Percentiles rank a stretch among this genome's conserved stretches.
phyloP scores from a whole-genome alignment of 2,888 invertebrate genomes.

The Athrips mouffetella region DNA sequence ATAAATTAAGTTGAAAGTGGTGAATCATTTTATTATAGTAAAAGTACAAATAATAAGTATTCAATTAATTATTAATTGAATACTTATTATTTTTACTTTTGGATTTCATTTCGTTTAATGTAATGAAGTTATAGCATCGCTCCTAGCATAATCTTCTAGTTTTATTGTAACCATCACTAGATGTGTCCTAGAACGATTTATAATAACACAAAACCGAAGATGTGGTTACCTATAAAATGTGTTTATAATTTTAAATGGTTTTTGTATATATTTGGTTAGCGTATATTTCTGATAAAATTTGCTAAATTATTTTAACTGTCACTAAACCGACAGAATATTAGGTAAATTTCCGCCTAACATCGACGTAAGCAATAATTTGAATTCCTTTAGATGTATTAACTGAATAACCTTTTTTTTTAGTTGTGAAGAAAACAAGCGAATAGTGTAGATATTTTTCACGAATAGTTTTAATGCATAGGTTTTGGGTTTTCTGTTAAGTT shows the following conservation, averaged over 20 bases:
- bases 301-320: slow-evolving; percentile 11
- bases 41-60: slow-evolving; percentile 18
- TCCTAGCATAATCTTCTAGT: slow-evolving; percentile 52
- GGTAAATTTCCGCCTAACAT: slow-evolving; percentile 53
- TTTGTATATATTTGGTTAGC: slow-evolving; percentile 26
- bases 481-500: background rate
- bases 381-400: slow-evolving; percentile 29
- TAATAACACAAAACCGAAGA: slow-evolving; percentile 43
- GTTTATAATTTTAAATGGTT: slow-evolving; percentile 24
- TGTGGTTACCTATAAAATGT: slow-evolving; percentile 53
- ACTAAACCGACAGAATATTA: slow-evolving; percentile 15
- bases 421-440: slow-evolving; percentile 9
- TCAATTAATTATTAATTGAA: slow-evolving; percentile 22
- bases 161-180: slow-evolving; percentile 50
- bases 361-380: slow-evolving; percentile 52
- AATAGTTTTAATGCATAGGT: background rate
- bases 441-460: background rate
- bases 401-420: slow-evolving; percentile 21
- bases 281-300: background rate
- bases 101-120: slow-evolving; percentile 31
- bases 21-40: no score
- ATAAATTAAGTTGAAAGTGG: slow-evolving; percentile 30
- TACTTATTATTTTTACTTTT: slow-evolving; percentile 30
- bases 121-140: slow-evolving; percentile 28
- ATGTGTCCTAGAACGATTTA: slow-evolving; percentile 30